Evolutionary conservation across 1,140 invertebrate species (phyloP).

Genomic region (Whitmania pigra): DNA sequence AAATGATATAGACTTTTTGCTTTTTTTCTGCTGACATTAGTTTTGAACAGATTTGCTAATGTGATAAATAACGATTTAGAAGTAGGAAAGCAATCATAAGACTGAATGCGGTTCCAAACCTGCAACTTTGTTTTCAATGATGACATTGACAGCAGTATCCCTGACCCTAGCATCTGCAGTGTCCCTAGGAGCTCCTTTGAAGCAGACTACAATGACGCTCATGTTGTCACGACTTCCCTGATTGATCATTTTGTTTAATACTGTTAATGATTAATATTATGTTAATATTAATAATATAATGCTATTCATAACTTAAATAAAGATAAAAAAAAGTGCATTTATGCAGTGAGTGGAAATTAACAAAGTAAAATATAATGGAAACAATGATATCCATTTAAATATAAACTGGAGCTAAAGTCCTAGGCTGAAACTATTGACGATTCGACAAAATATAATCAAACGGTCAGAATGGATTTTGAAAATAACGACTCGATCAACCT

Average conservation of each 20-base stretch:
- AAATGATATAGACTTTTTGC: too few species aligned
- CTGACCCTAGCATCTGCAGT: slow-evolving; percentile 66
- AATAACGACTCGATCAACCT: slow-evolving; percentile 52
- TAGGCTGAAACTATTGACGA: too few species aligned
- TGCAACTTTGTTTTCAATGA: slow-evolving; percentile 71
- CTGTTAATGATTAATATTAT: background rate
- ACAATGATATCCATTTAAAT: background rate
- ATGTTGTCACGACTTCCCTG: slow-evolving; percentile 98
- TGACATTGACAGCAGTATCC: slow-evolving; percentile 72
- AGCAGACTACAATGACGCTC: slow-evolving; percentile 91
- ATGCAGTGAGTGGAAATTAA: slow-evolving; percentile 49
- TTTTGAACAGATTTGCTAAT: too few species aligned
- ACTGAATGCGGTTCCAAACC: slow-evolving; percentile 45
- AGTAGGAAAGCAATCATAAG: too few species aligned
- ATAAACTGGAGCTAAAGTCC: background rate
- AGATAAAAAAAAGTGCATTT: slow-evolving; percentile 97
- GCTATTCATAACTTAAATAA: slow-evolving; percentile 50
- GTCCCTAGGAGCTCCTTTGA: slow-evolving; percentile 78
- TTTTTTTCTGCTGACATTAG: too few species aligned
- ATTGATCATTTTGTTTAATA: slow-evolving; percentile 28
- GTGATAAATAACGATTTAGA: too few species aligned
- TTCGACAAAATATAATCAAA: too few species aligned
- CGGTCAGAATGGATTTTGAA: background rate
- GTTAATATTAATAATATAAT: slow-evolving; percentile 77
- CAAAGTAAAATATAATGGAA: background rate